Conservation (phyloP, 2,113 vertebrate genomes). For the Mohoua ochrocephala region DNA sequence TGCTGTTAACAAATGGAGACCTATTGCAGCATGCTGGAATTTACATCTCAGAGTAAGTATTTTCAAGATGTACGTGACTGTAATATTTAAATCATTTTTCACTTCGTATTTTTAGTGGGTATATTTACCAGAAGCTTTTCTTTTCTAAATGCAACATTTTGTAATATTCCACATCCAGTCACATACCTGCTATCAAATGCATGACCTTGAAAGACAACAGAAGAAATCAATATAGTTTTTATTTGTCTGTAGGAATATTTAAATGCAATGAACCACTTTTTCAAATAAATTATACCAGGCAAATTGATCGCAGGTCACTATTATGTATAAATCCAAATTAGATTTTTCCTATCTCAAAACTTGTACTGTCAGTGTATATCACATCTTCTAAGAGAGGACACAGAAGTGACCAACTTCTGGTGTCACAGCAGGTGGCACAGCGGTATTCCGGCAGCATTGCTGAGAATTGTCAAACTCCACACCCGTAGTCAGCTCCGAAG, state of each 20-base stretch:
- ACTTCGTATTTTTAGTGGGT: neutral
- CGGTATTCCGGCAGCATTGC: neutral
- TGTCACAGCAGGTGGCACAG: neutral
- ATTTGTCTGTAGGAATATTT: neutral
- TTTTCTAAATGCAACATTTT: neutral
- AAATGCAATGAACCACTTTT: neutral
- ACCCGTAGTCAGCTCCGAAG: neutral
- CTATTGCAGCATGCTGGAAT: neutral
- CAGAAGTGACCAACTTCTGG: neutral
- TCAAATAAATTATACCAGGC: neutral
- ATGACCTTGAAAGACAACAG: neutral
- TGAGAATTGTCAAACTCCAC: neutral
- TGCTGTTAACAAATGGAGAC: neutral
- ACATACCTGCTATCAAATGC: neutral
- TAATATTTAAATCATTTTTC: neutral
- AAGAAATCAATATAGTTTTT: neutral
- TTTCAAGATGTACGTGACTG: neutral
- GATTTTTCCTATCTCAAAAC: neutral
- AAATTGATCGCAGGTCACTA: neutral
- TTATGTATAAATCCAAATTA: neutral
- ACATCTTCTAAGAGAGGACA: neutral
- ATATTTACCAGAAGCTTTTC: neutral
- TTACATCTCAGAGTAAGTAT: neutral
- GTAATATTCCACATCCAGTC: neutral
- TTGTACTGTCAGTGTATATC: neutral